A percentile compares a stretch with the other conserved stretches of the same genome.
Conservation (phyloP, 2,888 invertebrate species). For the Arge pagana region DNA sequence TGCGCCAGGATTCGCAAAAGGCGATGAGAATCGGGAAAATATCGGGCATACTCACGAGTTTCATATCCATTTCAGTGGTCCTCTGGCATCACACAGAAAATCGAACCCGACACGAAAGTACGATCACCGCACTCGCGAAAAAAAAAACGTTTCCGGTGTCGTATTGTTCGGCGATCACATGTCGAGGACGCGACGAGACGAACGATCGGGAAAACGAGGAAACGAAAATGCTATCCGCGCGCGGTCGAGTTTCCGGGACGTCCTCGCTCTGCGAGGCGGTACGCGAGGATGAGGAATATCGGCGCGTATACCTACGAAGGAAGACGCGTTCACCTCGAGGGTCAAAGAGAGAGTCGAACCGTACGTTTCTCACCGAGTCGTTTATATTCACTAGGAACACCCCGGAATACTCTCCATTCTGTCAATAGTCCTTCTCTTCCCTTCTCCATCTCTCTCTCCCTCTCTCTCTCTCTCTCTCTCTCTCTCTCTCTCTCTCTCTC, state of each 20-base stretch:
- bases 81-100: conserved; percentile 13
- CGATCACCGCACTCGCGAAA: conserved; percentile 8
- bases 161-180: too few relatives aligned
- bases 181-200: background rate
- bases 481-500: too few relatives aligned
- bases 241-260: too few relatives aligned
- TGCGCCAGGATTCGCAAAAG: too few relatives aligned
- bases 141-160: too few relatives aligned
- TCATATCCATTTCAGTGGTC: conserved; percentile 13
- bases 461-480: too few relatives aligned
- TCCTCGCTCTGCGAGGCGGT: too few relatives aligned
- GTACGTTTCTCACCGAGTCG: conserved; percentile 40
- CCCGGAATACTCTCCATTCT: too few relatives aligned
- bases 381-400: conserved; percentile 44
- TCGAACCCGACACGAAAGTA: conserved; percentile 8
- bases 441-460: conserved; percentile 31
- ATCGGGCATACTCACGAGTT: conserved; percentile 16
- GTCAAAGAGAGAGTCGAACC: conserved; percentile 54
- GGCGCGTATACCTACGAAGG: conserved; percentile 23
- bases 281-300: conserved; percentile 17
- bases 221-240: conserved; percentile 2
- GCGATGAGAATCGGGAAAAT: too few relatives aligned
- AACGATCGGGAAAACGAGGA: background rate
- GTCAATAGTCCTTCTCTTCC: too few relatives aligned
- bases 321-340: conserved; percentile 49